Conservation (phyloP, 2,888 invertebrate genomes). For the Agonopterix heracliana region DNA sequence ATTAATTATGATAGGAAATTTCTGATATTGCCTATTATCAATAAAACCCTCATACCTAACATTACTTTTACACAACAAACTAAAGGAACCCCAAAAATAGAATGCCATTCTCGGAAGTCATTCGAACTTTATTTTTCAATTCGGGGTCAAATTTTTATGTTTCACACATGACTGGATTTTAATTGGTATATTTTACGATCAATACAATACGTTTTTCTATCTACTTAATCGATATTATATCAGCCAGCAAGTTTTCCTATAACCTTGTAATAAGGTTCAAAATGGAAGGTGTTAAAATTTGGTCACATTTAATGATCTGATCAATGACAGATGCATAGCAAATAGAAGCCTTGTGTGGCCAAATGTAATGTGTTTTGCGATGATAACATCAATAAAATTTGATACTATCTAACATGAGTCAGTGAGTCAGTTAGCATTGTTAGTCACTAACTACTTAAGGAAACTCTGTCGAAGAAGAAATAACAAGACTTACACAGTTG, state of each 20-base stretch:
- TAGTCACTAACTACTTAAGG: too few relatives aligned
- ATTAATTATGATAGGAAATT: too few relatives aligned
- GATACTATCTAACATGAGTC: too few relatives aligned
- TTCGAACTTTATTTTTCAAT: constrained; percentile 8
- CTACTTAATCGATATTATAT: constrained; percentile 36
- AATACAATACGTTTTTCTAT: constrained; percentile 15
- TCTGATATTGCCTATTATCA: too few relatives aligned
- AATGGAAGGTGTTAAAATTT: too few relatives aligned
- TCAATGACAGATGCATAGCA: constrained; percentile 25
- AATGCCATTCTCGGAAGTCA: constrained; percentile 36
- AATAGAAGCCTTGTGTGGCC: constrained; percentile 43
- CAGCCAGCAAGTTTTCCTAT: constrained; percentile 1
- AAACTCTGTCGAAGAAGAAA: too few relatives aligned
- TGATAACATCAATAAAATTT: neutral
- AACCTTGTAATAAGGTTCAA: too few relatives aligned
- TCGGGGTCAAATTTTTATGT: constrained; percentile 40
- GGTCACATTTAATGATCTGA: constrained; percentile 11
- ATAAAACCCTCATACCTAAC: too few relatives aligned
- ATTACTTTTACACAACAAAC: too few relatives aligned
- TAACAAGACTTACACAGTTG: too few relatives aligned
- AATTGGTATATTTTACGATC: constrained; percentile 41
- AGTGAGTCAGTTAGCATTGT: too few relatives aligned
- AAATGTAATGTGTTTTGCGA: constrained; percentile 9
- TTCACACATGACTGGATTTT: constrained; percentile 49
- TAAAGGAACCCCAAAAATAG: neutral